Evolutionary conservation across 2,797 vertebrate species (phyloP).

Genomic region (Clarias fuscus): DNA sequence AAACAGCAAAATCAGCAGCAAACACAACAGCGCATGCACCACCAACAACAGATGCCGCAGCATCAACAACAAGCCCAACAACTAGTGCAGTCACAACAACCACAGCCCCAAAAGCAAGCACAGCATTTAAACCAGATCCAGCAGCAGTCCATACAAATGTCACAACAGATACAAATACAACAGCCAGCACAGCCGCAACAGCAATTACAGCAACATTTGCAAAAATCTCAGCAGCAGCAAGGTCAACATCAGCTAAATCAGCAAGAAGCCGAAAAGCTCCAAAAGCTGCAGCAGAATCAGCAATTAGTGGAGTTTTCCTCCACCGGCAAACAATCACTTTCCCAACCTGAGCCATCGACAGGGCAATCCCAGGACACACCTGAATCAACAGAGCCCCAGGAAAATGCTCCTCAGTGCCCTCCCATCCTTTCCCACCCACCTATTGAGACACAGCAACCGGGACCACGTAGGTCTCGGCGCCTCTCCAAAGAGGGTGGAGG

Average conservation of each 20-base stretch:
- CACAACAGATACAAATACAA: conserved; percentile 64
- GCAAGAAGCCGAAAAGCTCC: conserved; percentile 56
- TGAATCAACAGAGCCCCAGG: conserved; percentile 61
- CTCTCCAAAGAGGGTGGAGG: conserved; percentile 91
- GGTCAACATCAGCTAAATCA: conserved; percentile 76
- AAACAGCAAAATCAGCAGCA: conserved; percentile 38
- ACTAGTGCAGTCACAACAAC: conserved; percentile 42
- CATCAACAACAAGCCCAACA: conserved; percentile 67
- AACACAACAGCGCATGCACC: conserved; percentile 60
- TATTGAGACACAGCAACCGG: conserved; percentile 59
- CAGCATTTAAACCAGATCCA: conserved; percentile 56
- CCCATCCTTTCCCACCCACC: conserved; percentile 68
- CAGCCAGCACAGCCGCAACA: conserved; percentile 68
- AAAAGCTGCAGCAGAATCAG: conserved; percentile 74
- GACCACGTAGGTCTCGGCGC: conserved; percentile 86
- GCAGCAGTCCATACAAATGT: conserved; percentile 57
- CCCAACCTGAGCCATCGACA: conserved; percentile 69
- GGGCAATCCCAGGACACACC: conserved; percentile 70
- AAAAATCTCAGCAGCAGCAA: conserved; percentile 58
- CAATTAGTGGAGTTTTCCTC: conserved; percentile 72
- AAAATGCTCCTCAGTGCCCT: conserved; percentile 67
- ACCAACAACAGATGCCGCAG: conserved; percentile 61
- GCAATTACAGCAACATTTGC: conserved; percentile 45
- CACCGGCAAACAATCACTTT: conserved; percentile 67
- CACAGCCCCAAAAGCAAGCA: conserved; percentile 51